phyloP scores from a whole-genome alignment of 2,797 vertebrate species.

The Nasua narica region DNA sequence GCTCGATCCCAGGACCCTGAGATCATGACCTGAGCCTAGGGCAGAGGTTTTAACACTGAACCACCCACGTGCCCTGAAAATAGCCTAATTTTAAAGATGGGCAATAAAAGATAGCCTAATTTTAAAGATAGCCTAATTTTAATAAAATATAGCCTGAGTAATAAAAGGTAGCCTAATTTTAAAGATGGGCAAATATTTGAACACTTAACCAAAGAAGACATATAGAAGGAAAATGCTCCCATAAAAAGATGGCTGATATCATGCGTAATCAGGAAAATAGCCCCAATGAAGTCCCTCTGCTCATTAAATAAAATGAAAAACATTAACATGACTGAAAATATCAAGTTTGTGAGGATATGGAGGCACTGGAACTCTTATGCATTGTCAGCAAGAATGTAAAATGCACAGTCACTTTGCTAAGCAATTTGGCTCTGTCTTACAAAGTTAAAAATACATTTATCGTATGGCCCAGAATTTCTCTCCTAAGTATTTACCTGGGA shows the following conservation, averaged over 20 bases:
- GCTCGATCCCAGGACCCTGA: too few relatives aligned
- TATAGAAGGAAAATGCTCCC: background rate
- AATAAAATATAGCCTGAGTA: background rate
- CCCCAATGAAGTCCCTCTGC: background rate
- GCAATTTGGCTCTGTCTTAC: background rate
- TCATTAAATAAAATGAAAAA: background rate
- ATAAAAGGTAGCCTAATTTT: background rate
- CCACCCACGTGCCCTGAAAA: too few relatives aligned
- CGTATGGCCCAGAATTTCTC: background rate
- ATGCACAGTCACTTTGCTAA: background rate
- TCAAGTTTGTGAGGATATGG: background rate
- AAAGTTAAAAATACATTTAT: background rate
- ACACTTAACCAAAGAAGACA: background rate
- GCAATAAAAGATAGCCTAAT: background rate
- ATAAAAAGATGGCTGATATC: background rate
- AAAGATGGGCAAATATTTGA: background rate
- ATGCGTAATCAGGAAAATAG: background rate
- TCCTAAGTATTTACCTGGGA: background rate
- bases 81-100: background rate
- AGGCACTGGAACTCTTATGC: background rate
- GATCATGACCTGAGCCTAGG: too few relatives aligned
- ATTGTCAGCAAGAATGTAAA: background rate
- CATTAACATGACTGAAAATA: background rate
- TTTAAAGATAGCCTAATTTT: background rate
- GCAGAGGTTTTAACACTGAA: too few relatives aligned